These are phyloP conservation scores for Ischnus inquisitorius DNA, from an alignment of 2,888 invertebrate species.

Conservation along the genomic window DNA sequence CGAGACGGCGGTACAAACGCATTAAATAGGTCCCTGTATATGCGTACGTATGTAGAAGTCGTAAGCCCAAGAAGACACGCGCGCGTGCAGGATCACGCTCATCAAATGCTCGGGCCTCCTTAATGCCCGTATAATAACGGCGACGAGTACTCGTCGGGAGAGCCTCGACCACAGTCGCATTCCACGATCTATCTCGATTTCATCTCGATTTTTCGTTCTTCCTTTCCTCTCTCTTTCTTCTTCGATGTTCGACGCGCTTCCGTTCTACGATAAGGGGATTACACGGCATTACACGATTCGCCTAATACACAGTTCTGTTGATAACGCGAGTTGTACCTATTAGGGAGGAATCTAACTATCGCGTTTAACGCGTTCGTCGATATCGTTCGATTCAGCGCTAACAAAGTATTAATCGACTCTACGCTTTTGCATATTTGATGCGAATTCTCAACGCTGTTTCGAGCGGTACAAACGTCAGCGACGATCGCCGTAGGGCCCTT, in stretches of 20 bases:
- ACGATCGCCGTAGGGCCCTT: background rate
- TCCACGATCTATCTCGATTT: conserved; percentile 12
- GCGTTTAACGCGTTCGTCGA: background rate
- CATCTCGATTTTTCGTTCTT: background rate
- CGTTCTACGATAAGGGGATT: conserved; percentile 1
- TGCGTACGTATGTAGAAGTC: background rate
- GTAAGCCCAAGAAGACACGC: conserved; percentile 5
- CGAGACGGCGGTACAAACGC: conserved; percentile 2
- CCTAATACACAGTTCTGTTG: background rate
- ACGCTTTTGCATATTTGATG: background rate
- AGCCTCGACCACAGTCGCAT: background rate
- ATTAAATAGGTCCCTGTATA: conserved; percentile 22
- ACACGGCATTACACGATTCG: conserved; percentile 4
- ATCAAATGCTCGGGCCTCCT: conserved; percentile 8
- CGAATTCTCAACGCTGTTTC: background rate
- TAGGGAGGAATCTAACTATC: background rate
- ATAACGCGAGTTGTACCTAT: conserved; percentile 1
- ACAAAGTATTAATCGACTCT: background rate
- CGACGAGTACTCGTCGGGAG: background rate
- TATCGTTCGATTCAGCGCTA: background rate
- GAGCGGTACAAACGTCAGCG: background rate
- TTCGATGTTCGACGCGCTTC: background rate
- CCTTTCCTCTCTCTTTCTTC: no score
- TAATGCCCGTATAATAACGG: background rate
- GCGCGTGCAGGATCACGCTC: conserved; percentile 4